These are phyloP conservation scores for Apotomis capreana DNA, from an alignment of 2,888 invertebrate species.

Conservation along the genomic window DNA sequence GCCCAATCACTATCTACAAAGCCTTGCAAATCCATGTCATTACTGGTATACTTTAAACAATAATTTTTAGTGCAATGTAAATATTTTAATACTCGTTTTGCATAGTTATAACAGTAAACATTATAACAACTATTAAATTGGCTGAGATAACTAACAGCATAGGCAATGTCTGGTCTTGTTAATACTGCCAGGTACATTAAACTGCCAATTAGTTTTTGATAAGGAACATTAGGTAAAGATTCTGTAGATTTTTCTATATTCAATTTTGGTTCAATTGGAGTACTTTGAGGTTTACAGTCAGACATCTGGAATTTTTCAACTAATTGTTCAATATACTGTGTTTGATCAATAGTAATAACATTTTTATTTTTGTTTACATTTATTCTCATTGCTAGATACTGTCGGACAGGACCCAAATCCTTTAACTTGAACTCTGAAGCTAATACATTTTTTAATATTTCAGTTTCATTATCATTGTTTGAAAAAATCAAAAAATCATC, in stretches of 20 bases:
- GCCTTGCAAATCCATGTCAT: background rate
- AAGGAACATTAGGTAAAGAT: background rate
- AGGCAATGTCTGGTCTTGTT: background rate
- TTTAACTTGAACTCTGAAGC: background rate
- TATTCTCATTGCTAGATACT: constrained; percentile 1
- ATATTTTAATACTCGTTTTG: background rate
- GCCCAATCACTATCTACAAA: constrained; percentile 25
- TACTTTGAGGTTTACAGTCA: too few relatives aligned
- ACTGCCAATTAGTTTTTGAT: constrained; percentile 14
- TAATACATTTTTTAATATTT: background rate
- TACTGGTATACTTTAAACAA: too few relatives aligned
- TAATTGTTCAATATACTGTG: too few relatives aligned
- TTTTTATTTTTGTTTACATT: constrained; percentile 1
- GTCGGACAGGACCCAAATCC: background rate
- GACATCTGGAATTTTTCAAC: too few relatives aligned
- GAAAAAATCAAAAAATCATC: constrained; percentile 36
- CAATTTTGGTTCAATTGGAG: too few relatives aligned
- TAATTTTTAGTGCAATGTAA: too few relatives aligned
- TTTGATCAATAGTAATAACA: too few relatives aligned
- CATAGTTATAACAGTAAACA: background rate
- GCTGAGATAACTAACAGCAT: background rate
- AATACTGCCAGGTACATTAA: constrained; percentile 23
- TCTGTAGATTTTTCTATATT: too few relatives aligned
- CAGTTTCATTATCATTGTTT: constrained; percentile 8
- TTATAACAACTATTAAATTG: constrained; percentile 24